Percentiles rank a stretch among this genome's conserved stretches.
phyloP scores from a whole-genome alignment of 2,888 invertebrate species.

The Chydorus sphaericus region DNA sequence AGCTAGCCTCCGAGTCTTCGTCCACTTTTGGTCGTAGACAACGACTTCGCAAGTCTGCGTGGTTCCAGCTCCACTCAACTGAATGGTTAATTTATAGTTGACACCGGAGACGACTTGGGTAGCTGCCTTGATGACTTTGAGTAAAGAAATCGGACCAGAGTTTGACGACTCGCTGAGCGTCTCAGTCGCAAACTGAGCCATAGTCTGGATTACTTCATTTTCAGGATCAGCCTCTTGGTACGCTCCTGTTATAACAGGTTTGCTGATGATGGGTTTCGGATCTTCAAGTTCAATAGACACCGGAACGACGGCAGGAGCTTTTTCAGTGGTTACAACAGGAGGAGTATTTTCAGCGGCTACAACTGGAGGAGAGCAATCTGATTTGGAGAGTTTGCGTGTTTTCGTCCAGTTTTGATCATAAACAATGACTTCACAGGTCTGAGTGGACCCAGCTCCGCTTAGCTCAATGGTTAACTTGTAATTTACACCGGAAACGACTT shows the following conservation, averaged over 20 bases:
- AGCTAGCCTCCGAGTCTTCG: not conserved
- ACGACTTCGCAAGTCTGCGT: not conserved
- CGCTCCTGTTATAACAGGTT: too few relatives aligned
- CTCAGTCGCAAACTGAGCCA: not conserved
- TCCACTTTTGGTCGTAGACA: slow-evolving; percentile 2
- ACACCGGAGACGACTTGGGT: slow-evolving; percentile 38
- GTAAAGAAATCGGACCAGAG: not conserved
- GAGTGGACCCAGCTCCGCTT: slow-evolving; percentile 41
- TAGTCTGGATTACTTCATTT: not conserved
- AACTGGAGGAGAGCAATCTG: not conserved
- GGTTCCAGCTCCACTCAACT: slow-evolving; percentile 26
- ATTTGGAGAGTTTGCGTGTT: not conserved
- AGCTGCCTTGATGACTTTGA: not conserved
- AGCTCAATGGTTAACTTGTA: not conserved
- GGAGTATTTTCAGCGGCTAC: too few relatives aligned
- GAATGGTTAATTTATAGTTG: slow-evolving; percentile 41
- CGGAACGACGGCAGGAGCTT: too few relatives aligned
- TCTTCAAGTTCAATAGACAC: too few relatives aligned
- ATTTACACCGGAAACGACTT: slow-evolving; percentile 3
- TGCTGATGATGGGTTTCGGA: too few relatives aligned
- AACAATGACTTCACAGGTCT: slow-evolving; percentile 36
- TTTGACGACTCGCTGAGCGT: not conserved
- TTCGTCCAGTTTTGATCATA: slow-evolving; percentile 2
- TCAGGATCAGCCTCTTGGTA: too few relatives aligned
- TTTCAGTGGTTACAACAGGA: too few relatives aligned